Percentiles rank a stretch among this genome's conserved stretches.
phyloP scores from a whole-genome alignment of 2,888 invertebrate species.

The Stegophylla sp. region DNA sequence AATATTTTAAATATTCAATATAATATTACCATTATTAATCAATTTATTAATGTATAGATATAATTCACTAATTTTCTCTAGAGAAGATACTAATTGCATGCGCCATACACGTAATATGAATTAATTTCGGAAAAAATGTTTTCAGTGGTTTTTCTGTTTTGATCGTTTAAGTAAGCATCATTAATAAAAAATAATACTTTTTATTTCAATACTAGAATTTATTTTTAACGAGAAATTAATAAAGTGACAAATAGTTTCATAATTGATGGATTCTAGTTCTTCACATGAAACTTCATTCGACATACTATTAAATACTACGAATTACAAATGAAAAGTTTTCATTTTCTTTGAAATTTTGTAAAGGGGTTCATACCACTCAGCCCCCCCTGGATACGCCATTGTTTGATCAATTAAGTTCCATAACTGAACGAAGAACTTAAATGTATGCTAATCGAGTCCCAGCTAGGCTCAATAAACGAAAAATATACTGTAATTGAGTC shows the following conservation, averaged over 20 bases:
- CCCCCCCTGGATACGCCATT: no score
- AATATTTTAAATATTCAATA: no score
- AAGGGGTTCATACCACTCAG: no score
- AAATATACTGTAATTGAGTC: no score
- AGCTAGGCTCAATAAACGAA: no score
- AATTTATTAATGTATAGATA: conserved; percentile 62
- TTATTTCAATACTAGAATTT: neutral
- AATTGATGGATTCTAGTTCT: neutral
- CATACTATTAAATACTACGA: no score
- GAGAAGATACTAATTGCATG: conserved; percentile 63
- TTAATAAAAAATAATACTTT: conserved; percentile 34
- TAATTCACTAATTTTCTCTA: conserved; percentile 61
- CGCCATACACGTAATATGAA: conserved; percentile 63
- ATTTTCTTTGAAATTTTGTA: no score
- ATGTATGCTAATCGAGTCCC: no score
- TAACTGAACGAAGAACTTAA: no score
- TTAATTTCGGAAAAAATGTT: conserved; percentile 62
- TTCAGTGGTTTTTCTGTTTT: conserved; percentile 62
- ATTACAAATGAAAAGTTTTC: no score
- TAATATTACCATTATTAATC: conserved; percentile 58
- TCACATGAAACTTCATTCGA: neutral
- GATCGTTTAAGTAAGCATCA: conserved; percentile 62
- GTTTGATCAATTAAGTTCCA: no score
- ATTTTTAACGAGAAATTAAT: neutral
- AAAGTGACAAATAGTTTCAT: neutral